Base-by-base conservation (phyloP, 1,140 invertebrate genomes). In the Ostrea edulis region DNA sequence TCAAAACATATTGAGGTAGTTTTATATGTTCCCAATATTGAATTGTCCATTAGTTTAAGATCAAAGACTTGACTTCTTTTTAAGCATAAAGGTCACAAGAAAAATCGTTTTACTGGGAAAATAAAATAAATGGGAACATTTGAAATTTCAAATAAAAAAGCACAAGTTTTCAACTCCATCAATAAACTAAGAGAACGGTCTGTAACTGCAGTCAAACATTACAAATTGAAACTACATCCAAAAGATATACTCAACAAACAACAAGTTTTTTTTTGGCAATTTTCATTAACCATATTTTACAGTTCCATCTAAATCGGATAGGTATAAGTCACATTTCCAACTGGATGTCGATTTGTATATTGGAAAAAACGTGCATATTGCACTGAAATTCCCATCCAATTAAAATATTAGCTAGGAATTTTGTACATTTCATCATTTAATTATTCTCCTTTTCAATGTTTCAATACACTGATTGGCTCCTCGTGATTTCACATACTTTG, bases 201-300 rank as follows among this genome's bases (percentile, higher is more conserved):
- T 77, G 22, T 9, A 77, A 77, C 22, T 77, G 68, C 68, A 77
- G 68, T 29, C 11, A 14, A 35, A 77, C 68, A 77, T 77, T 35
- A 77, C 25, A 77, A 77, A 77, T 77, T 77, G 68, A 77, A 77
- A 77, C 68, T 77, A 77, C 68, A 68, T 68, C 22, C 65, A 77
- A 77, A 77, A 25, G 29, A 14, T 77, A 14, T 77, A 77, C 25
- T 77, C 29, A 77, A 77, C 68, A 77, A 77, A 77, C 68, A 77
- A 77, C 68, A 77, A 77, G 65, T 29, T 25, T 25, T 77, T 77
- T 62, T 58, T 17, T 9, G 25, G 8, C 25, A 62, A 14, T 20
- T 14, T 17, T 20, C 20, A 17, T 17, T 62, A 62, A 68, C 22
- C 54, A 62, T 77, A 77, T 77, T 77, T 77, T 77, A 77, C 68